These are phyloP conservation scores for Noctua pronuba DNA, from an alignment of 2,888 invertebrate species.

Conservation along the genomic window DNA sequence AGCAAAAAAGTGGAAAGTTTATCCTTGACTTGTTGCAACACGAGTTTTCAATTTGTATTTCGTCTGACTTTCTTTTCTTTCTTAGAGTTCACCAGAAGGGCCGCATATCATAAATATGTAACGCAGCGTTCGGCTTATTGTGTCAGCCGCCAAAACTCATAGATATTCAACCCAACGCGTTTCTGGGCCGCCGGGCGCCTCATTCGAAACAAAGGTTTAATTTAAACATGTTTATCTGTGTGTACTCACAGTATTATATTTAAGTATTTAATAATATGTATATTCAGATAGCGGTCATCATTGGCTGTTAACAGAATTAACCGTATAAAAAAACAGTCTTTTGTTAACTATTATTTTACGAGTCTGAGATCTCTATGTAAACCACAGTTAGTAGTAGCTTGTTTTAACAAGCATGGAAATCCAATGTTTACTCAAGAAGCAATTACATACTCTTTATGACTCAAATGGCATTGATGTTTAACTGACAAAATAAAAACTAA, in stretches of 20 bases:
- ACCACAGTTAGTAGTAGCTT: conserved; percentile 43
- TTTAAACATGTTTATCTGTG: conserved; percentile 62
- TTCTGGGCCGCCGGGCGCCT: conserved; percentile 49
- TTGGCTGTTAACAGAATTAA: conserved; percentile 33
- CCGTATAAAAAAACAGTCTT: conserved; percentile 18
- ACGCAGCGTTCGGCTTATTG: conserved; percentile 40
- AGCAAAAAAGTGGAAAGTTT: conserved; percentile 19
- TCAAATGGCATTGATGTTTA: conserved; percentile 31
- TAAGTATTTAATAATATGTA: conserved; percentile 53
- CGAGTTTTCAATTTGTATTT: conserved; percentile 25
- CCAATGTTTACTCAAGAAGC: conserved; percentile 48
- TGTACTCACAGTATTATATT: conserved; percentile 40
- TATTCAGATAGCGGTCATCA: conserved; percentile 58
- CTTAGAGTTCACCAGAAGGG: conserved; percentile 31
- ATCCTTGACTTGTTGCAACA: conserved; percentile 19
- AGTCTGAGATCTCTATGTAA: conserved; percentile 44
- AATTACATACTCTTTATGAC: conserved; percentile 52
- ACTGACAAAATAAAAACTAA: conserved; percentile 26
- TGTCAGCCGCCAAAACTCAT: conserved; percentile 49
- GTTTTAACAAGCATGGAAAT: conserved; percentile 45
- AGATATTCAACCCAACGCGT: conserved; percentile 59
- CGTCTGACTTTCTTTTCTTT: conserved; percentile 48
- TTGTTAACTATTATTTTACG: conserved; percentile 36
- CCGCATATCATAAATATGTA: conserved; percentile 55
- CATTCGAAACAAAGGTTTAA: conserved; percentile 64